A percentile compares a stretch with the other conserved stretches of the same genome.
These are phyloP conservation scores for Papilio dardanus DNA, from an alignment of 1,140 invertebrate species.

Conservation along the genomic window DNA sequence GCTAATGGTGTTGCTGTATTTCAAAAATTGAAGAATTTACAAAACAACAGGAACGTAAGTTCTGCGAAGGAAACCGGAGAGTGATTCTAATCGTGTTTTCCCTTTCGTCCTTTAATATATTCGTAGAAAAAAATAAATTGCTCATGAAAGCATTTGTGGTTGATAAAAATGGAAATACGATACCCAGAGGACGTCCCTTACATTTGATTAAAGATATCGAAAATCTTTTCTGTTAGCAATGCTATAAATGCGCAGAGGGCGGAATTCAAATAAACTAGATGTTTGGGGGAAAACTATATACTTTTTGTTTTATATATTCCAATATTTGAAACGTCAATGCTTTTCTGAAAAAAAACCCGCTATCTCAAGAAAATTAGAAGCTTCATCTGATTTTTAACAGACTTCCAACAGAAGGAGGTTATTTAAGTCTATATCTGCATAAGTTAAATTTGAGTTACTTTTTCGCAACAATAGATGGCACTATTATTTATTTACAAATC, in stretches of 20 bases:
- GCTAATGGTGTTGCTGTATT: neutral
- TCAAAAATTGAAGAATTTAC: neutral
- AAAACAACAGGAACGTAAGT: neutral
- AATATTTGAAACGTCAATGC: neutral
- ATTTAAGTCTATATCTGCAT: too few species aligned
- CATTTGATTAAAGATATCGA: slow-evolving; percentile 39
- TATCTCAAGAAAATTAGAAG: too few species aligned
- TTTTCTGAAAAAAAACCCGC: neutral
- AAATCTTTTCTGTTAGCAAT: slow-evolving; percentile 38
- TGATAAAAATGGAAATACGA: slow-evolving; percentile 35
- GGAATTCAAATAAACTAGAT: slow-evolving; percentile 37
- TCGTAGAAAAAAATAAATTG: slow-evolving; percentile 27
- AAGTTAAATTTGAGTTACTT: too few species aligned
- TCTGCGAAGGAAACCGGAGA: neutral
- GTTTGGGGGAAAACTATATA: slow-evolving; percentile 18
- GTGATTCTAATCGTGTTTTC: slow-evolving; percentile 26
- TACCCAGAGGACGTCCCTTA: slow-evolving; percentile 33
- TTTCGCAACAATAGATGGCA: too few species aligned
- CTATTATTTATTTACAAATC: too few species aligned
- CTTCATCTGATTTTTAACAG: too few species aligned
- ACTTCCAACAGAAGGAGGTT: too few species aligned
- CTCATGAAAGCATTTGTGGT: slow-evolving; percentile 36
- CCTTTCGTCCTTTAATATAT: slow-evolving; percentile 26
- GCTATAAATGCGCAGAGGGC: slow-evolving; percentile 31
- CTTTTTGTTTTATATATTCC: slow-evolving; percentile 30